Evolutionary conservation across 2,797 vertebrate genomes (phyloP).

Genomic region (Halcyon badia): DNA sequence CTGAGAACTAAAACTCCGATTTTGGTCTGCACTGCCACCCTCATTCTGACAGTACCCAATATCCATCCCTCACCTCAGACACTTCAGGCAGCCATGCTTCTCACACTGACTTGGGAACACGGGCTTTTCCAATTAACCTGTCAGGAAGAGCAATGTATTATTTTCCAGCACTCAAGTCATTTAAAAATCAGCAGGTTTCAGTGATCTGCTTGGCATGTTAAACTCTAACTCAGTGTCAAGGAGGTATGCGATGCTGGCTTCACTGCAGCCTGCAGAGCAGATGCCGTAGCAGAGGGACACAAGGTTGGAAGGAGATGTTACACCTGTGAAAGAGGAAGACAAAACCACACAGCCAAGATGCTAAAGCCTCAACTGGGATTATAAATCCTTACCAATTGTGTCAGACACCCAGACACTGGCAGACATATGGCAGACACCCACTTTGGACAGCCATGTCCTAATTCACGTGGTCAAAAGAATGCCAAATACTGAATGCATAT

Average conservation of each 20-base stretch:
- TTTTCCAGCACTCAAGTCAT: slow-evolving; percentile 26
- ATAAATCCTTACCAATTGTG: neutral
- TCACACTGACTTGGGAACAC: neutral
- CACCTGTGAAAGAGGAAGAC: neutral
- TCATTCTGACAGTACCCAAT: neutral
- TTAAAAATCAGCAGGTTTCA: slow-evolving; percentile 59
- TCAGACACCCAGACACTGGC: neutral
- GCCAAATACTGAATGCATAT: neutral
- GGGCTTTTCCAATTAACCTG: slow-evolving; percentile 68
- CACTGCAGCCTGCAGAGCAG: neutral
- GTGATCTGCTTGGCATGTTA: slow-evolving; percentile 49
- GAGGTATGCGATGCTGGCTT: neutral
- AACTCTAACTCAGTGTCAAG: neutral
- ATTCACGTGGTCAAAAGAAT: neutral
- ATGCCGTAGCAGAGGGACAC: neutral
- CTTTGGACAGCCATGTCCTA: neutral
- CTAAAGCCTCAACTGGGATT: neutral
- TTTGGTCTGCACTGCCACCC: neutral
- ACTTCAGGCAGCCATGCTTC: neutral
- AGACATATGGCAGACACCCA: neutral
- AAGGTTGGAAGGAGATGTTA: neutral
- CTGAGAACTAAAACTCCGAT: neutral
- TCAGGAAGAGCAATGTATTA: slow-evolving; percentile 68
- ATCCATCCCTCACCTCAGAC: slow-evolving; percentile 10
- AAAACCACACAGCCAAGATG: neutral